These are phyloP conservation scores for Colletes latitarsis DNA, from an alignment of 1,140 invertebrate species.

Conservation along the genomic window DNA sequence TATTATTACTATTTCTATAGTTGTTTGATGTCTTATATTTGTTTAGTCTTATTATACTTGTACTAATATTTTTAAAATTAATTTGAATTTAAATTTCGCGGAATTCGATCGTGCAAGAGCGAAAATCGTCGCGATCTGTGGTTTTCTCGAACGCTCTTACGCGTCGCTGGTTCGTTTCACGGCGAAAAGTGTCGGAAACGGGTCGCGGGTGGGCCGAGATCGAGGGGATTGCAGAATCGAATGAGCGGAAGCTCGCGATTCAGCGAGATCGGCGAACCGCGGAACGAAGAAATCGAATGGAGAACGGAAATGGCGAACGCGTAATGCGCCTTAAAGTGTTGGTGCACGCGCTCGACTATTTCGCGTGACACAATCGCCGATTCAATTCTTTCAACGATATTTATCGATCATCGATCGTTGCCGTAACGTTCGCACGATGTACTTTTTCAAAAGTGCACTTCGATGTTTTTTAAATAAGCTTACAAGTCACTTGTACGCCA, in stretches of 20 bases:
- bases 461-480: no score
- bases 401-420: neutral
- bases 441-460: neutral
- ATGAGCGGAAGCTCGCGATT: constrained; percentile 29
- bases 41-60: no score
- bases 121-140: no score
- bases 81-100: no score
- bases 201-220: neutral
- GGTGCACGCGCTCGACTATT: neutral
- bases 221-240: constrained; percentile 31
- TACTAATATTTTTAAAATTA: no score
- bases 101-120: neutral
- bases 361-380: constrained; percentile 5
- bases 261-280: constrained; percentile 13
- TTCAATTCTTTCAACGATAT: neutral
- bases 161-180: neutral
- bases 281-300: constrained; percentile 44
- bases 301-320: constrained; percentile 49
- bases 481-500: no score
- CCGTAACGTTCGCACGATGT: neutral
- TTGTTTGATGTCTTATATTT: no score
- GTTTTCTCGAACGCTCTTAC: constrained; percentile 8
- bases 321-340: constrained; percentile 12
- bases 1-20: no score
- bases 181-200: neutral